These are phyloP conservation scores for Drosophila kepulauana DNA, from an alignment of 1,140 invertebrate genomes.

Conservation along the genomic window DNA sequence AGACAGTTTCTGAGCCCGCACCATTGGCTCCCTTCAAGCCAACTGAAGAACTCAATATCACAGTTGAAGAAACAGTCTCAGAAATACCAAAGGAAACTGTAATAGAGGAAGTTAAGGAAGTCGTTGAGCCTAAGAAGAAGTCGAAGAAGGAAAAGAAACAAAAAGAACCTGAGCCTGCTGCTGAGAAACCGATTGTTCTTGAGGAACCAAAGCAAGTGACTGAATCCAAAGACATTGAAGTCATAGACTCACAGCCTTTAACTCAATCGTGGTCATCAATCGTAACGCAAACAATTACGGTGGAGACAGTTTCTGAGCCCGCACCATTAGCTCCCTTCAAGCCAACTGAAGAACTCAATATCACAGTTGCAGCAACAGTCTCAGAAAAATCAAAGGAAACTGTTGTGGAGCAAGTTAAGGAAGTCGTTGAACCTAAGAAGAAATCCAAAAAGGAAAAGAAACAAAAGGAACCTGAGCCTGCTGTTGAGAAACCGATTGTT, in stretches of 20 bases:
- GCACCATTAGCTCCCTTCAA: constrained; percentile 24
- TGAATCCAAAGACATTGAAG: not conserved
- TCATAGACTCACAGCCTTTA: not conserved
- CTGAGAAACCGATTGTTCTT: not conserved
- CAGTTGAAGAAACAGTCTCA: not conserved
- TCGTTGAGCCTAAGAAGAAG: too few relatives aligned
- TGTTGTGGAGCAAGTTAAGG: not conserved
- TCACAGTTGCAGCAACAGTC: constrained; percentile 20
- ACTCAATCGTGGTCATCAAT: constrained; percentile 50
- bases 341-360: constrained; percentile 13
- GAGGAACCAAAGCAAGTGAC: not conserved
- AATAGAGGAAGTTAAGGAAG: not conserved
- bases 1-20: not conserved
- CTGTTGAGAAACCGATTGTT: not conserved
- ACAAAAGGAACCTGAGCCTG: not conserved
- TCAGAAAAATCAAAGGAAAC: not conserved
- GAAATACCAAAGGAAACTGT: not conserved
- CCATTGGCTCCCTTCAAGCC: constrained; percentile 10
- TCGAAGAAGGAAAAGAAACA: too few relatives aligned
- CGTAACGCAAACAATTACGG: constrained; percentile 31
- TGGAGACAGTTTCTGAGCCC: not conserved
- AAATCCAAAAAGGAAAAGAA: constrained; percentile 51
- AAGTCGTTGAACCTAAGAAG: constrained; percentile 30
- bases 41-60: constrained; percentile 3
- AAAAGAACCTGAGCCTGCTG: constrained; percentile 1